Evolutionary conservation across 2,113 vertebrate species (phyloP), one percentile per base, ranked within the genome.

Genomic region (Dryoscopus gambensis): DNA sequence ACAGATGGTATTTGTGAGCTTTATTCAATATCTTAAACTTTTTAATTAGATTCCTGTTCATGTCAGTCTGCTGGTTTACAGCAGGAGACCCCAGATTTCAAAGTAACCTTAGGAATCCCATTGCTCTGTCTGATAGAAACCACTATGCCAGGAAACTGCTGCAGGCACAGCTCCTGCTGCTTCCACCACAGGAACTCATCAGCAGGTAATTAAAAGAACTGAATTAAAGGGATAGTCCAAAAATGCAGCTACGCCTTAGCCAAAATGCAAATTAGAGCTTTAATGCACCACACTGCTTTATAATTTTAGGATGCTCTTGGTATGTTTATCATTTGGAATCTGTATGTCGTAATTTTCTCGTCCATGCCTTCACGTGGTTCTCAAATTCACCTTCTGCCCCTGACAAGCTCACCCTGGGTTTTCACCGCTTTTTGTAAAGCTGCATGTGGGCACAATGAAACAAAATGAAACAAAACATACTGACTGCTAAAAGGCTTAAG

Each of bases 31-130:
- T 81, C 80, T 76, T 77, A 46, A 80, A 89, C 65, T 95, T 93
- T 89, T 94, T 97, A 96, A 97, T 97, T 97, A 97, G 89, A 87
- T 92, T 94, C 24, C 78, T 91, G 44, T 77, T 90, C 37, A 59
- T 84, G 68, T 92, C 73, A 83, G 53, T 84, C 83, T 82, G 78
- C 78, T 84, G 47, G 55, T 69, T 87, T 90, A 87, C 87, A 96
- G 88, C 50, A 17, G 82, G 83, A 92, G 82, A 97, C 46, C 53
- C 55, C 84, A 77, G 57, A 65, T 95, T 95, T 95, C 94, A 93
- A 92, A 96, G 83, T 19, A 93, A 97, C 65, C 46, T 84, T 79
- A 87, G 89, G 79, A 93, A 64, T 93, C 79, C 73, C 75, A 94
- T 42, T 81, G 60, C 52, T 87, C 59, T 39, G 18, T 31, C 64